Evolutionary conservation across 1,140 invertebrate genomes (phyloP).

Genomic region (Rhopalosiphum padi): DNA sequence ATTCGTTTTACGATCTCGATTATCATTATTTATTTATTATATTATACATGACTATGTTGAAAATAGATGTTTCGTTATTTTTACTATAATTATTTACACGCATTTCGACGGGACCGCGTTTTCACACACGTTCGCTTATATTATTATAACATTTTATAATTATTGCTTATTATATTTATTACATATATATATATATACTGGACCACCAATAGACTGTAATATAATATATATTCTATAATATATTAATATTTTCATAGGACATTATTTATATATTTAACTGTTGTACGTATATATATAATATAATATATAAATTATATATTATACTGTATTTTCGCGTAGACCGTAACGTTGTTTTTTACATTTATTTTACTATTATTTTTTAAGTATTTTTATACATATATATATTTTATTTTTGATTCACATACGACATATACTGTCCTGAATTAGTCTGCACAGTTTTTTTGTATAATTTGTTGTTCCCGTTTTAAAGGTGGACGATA

Average conservation of each 20-base stretch:
- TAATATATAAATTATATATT: background rate
- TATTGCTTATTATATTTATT: background rate
- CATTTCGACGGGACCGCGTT: background rate
- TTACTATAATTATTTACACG: background rate
- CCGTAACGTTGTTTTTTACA: background rate
- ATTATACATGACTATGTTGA: background rate
- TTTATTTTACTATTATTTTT: slow-evolving; percentile 12
- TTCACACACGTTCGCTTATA: background rate
- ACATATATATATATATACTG: background rate
- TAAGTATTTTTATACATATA: background rate
- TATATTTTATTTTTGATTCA: slow-evolving; percentile 16
- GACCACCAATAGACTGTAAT: background rate
- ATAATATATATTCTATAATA: background rate
- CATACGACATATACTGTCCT: background rate
- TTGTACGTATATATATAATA: background rate
- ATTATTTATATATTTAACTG: background rate
- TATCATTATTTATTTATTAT: background rate
- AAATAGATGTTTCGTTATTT: background rate
- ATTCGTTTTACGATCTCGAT: background rate
- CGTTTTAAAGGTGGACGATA: slow-evolving; percentile 55
- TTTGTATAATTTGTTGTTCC: slow-evolving; percentile 54
- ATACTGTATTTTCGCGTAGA: background rate
- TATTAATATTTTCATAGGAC: slow-evolving; percentile 3
- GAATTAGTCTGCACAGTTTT: slow-evolving; percentile 45
- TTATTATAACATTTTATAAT: background rate